These are phyloP conservation scores for Sebastolobus alascanus DNA, from an alignment of 2,797 vertebrate genomes.

Conservation along the genomic window DNA sequence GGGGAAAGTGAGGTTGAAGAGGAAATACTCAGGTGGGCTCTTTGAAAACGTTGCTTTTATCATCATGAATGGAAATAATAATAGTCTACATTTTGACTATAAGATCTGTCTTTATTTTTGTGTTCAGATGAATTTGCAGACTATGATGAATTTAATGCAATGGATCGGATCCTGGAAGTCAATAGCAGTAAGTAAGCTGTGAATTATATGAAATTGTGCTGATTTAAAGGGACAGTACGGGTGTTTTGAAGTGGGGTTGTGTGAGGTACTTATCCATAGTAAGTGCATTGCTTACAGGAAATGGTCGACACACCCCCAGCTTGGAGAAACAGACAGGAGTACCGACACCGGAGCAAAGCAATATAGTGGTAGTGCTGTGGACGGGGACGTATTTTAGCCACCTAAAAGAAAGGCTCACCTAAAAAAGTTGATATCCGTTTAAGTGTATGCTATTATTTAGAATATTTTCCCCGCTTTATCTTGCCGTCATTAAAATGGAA, in stretches of 20 bases:
- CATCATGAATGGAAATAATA: background rate
- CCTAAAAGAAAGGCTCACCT: too few species aligned
- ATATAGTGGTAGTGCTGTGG: rapidly evolving
- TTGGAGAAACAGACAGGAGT: too few species aligned
- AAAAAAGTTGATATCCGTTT: too few species aligned
- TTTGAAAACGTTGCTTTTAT: background rate
- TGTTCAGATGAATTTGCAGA: constrained; percentile 73
- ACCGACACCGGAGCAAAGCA: too few species aligned
- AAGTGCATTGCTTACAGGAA: too few species aligned
- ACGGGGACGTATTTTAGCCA: rapidly evolving
- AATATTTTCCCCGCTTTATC: too few species aligned
- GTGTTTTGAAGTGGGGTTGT: too few species aligned
- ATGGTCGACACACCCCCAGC: too few species aligned
- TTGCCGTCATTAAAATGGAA: too few species aligned
- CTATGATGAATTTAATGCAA: constrained; percentile 78
- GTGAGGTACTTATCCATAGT: too few species aligned
- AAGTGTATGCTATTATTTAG: too few species aligned
- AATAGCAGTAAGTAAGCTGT: constrained; percentile 78
- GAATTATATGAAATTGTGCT: background rate
- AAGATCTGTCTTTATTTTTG: constrained; percentile 20
- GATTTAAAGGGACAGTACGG: too few species aligned
- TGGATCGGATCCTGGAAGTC: constrained; percentile 85
- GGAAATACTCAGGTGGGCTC: constrained; percentile 80
- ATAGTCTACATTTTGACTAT: background rate
- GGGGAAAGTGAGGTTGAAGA: constrained; percentile 75